Conservation (phyloP, 1,140 invertebrate species). For the Daktulosphaira vitifoliae region DNA sequence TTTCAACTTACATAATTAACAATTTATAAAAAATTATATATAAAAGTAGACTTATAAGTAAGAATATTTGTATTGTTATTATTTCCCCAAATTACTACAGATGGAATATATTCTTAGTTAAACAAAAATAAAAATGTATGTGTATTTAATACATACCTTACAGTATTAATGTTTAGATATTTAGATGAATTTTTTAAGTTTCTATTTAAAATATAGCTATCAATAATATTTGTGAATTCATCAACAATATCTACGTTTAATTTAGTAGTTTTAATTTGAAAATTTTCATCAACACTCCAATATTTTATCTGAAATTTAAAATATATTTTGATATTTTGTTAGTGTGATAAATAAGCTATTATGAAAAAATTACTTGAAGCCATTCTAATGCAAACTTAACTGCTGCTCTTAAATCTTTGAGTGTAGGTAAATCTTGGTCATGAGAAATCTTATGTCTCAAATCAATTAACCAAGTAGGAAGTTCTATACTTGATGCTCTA, state of each 20-base stretch:
- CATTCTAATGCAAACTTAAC: constrained; percentile 9
- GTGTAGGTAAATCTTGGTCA: constrained; percentile 19
- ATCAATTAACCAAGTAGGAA: constrained; percentile 15
- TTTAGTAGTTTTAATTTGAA: not conserved
- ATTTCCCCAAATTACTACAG: too few species aligned
- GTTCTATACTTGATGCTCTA: constrained; percentile 1
- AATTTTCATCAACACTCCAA: constrained; percentile 22
- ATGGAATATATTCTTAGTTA: too few species aligned
- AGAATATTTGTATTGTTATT: too few species aligned
- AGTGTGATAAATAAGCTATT: too few species aligned
- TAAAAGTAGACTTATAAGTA: too few species aligned
- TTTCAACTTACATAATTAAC: too few species aligned
- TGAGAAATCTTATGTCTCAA: constrained; percentile 24
- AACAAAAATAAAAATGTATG: too few species aligned
- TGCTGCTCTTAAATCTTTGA: constrained; percentile 1
- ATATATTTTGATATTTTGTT: too few species aligned
- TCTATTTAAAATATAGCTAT: constrained; percentile 9
- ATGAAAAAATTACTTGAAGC: constrained; percentile 15
- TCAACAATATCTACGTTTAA: not conserved
- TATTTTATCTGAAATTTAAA: constrained; percentile 10
- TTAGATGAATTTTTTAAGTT: not conserved
- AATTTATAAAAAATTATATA: too few species aligned
- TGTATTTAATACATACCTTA: too few species aligned
- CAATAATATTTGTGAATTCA: constrained; percentile 1
- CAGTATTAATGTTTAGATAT: not conserved